These are phyloP conservation scores for Bubo blakistoni DNA, from an alignment of 2,113 vertebrate genomes.

Conservation along the genomic window DNA sequence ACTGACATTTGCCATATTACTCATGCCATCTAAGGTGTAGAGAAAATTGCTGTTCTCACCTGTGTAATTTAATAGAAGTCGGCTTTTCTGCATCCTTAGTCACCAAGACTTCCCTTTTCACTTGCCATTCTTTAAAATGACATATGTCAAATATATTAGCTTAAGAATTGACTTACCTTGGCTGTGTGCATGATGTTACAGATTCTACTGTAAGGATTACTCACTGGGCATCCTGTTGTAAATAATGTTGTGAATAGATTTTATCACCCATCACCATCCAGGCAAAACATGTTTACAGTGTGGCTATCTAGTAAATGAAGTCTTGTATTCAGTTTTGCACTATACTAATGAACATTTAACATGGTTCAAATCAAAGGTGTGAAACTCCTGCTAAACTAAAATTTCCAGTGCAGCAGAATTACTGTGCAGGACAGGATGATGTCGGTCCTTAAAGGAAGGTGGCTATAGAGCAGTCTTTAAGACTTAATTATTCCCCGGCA, in stretches of 20 bases:
- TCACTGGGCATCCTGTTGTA: not conserved
- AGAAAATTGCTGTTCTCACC: constrained; percentile 6
- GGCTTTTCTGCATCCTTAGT: not conserved
- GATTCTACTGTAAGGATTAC: not conserved
- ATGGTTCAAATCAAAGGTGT: not conserved
- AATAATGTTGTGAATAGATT: not conserved
- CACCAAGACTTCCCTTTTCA: not conserved
- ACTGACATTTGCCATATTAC: not conserved
- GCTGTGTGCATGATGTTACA: not conserved
- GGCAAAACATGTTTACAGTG: not conserved
- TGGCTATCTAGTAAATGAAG: not conserved
- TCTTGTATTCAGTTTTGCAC: not conserved
- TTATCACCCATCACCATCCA: not conserved
- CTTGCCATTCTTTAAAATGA: not conserved
- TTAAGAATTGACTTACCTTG: not conserved
- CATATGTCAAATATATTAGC: not conserved
- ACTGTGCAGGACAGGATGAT: not conserved
- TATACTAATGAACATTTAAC: not conserved
- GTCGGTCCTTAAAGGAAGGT: not conserved
- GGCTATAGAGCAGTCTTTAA: not conserved
- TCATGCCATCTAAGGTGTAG: not conserved
- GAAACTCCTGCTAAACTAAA: not conserved
- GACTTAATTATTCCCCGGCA: not conserved
- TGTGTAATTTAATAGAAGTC: not conserved
- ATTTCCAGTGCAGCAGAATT: not conserved